Conservation (phyloP, 2,113 vertebrate genomes). For the Tupaia tana region DNA sequence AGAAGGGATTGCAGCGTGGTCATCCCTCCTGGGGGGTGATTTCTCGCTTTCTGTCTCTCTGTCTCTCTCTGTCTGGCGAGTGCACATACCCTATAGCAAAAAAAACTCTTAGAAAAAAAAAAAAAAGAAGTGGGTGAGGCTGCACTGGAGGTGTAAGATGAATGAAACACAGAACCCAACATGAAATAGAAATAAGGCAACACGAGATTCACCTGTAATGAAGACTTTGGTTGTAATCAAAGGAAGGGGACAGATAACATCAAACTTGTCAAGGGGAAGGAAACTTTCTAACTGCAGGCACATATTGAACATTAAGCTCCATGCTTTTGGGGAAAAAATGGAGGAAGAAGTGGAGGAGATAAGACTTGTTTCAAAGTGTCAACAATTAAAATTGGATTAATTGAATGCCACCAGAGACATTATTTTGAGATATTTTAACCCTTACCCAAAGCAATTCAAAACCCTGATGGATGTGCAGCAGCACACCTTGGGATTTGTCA, state of each 20-base stretch:
- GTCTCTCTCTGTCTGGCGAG: too few species aligned
- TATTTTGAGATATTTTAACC: neutral
- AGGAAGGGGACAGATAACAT: neutral
- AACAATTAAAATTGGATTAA: conserved; percentile 11
- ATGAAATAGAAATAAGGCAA: conserved; percentile 23
- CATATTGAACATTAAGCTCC: neutral
- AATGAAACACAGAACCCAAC: conserved; percentile 20
- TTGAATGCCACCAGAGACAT: neutral
- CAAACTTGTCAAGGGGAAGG: conserved; percentile 3
- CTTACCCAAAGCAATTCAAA: neutral
- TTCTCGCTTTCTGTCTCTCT: too few species aligned
- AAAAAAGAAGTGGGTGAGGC: neutral
- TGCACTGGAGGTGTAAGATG: neutral
- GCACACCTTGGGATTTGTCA: neutral
- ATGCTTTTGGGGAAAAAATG: neutral
- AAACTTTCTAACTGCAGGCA: neutral
- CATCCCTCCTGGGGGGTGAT: too few species aligned
- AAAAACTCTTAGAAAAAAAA: too few species aligned
- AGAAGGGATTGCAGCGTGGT: too few species aligned
- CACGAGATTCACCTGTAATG: neutral
- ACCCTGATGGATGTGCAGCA: neutral
- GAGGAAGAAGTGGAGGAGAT: neutral
- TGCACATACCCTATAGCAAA: too few species aligned
- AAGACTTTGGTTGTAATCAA: neutral
- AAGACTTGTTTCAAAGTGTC: neutral